Percentiles rank a stretch among this genome's conserved stretches.
phyloP scores from a whole-genome alignment of 2,797 vertebrate species.

The Trachurus trachurus region DNA sequence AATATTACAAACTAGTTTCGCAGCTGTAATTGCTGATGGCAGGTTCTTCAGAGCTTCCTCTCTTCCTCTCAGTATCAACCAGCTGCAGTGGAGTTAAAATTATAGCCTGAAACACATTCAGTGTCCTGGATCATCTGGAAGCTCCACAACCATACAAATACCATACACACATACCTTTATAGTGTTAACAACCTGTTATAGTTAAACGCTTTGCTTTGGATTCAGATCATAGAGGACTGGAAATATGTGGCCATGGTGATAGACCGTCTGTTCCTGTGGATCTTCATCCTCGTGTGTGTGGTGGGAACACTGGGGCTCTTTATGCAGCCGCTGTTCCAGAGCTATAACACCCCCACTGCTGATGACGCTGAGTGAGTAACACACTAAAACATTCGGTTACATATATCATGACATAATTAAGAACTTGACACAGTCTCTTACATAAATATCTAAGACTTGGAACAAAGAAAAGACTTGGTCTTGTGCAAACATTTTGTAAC shows the following conservation, averaged over 20 bases:
- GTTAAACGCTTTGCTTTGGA: constrained; percentile 27
- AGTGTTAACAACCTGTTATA: not conserved
- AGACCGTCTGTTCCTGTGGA: constrained; percentile 89
- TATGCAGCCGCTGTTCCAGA: constrained; percentile 89
- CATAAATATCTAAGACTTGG: constrained; percentile 5
- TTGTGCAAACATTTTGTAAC: not conserved
- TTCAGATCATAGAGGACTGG: constrained; percentile 89
- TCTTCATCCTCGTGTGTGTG: constrained; percentile 89
- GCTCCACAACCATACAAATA: not conserved
- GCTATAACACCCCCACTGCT: constrained; percentile 83
- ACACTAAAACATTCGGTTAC: constrained; percentile 6
- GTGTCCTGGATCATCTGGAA: constrained; percentile 1
- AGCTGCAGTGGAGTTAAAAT: constrained; percentile 30
- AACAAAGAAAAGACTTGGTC: not conserved
- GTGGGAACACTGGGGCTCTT: constrained; percentile 88
- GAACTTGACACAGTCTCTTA: not conserved
- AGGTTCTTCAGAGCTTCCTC: constrained; percentile 8
- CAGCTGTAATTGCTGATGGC: constrained; percentile 39
- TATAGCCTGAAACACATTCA: constrained; percentile 12
- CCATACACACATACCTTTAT: not conserved
- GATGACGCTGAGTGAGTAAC: constrained; percentile 80
- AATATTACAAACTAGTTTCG: constrained; percentile 53
- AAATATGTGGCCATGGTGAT: constrained; percentile 91
- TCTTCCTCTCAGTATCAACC: not conserved
- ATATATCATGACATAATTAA: not conserved